A percentile compares a stretch with the other conserved stretches of the same genome.
These are phyloP conservation scores for Triplophysa bombifrons DNA, from an alignment of 2,797 vertebrate genomes.

Conservation along the genomic window DNA sequence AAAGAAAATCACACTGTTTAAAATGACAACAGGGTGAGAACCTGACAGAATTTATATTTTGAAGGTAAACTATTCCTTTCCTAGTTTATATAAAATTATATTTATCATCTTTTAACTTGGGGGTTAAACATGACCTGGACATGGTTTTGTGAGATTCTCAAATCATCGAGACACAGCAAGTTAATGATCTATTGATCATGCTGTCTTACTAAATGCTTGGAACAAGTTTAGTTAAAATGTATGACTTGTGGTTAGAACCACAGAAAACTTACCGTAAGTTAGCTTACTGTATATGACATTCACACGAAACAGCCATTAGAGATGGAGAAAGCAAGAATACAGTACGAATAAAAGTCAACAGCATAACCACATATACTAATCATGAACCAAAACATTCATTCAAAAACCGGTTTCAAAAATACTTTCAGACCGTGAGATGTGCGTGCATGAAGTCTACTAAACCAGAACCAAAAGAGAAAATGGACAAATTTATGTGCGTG, in stretches of 20 bases:
- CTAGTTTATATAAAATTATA: too few relatives aligned
- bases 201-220: too few relatives aligned
- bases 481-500: slow-evolving; percentile 89
- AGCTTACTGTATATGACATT: neutral
- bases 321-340: neutral
- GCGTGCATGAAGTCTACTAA: slow-evolving; percentile 79
- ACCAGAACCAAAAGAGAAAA: slow-evolving; percentile 75
- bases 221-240: too few relatives aligned
- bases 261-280: neutral
- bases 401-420: slow-evolving; percentile 7
- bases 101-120: slow-evolving; percentile 5
- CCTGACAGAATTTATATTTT: too few relatives aligned
- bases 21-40: too few relatives aligned
- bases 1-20: too few relatives aligned
- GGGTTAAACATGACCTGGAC: neutral
- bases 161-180: neutral
- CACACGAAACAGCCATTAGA: neutral
- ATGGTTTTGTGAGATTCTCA: neutral
- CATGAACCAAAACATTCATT: neutral
- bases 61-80: too few relatives aligned
- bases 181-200: neutral
- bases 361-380: neutral
- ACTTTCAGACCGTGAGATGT: slow-evolving; percentile 43
- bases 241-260: neutral
- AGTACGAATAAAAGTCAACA: neutral